A percentile compares a stretch with the other conserved stretches of the same genome.
Conservation (phyloP, 1,140 invertebrate genomes). For the Psix sp. region DNA sequence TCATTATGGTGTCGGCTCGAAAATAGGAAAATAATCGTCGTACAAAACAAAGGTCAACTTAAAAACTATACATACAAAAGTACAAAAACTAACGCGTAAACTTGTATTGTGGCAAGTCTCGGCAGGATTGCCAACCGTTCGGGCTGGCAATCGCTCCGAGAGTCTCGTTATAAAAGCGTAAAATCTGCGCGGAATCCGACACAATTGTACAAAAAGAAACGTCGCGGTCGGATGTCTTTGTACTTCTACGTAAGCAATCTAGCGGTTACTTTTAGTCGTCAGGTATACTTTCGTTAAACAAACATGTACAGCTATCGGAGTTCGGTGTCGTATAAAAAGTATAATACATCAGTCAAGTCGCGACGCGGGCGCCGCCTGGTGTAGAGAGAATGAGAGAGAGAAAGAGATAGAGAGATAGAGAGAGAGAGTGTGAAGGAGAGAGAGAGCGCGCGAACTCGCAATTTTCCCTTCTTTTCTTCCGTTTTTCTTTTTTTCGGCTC, state of each 20-base stretch:
- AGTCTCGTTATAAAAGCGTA: too few species aligned
- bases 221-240: too few species aligned
- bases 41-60: slow-evolving; percentile 12
- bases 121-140: too few species aligned
- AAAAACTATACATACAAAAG: slow-evolving; percentile 48
- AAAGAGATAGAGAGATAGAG: too few species aligned
- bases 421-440: too few species aligned
- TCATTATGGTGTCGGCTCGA: not conserved
- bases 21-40: not conserved
- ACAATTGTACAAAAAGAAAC: too few species aligned
- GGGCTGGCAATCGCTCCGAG: too few species aligned
- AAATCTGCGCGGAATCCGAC: too few species aligned
- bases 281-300: slow-evolving; percentile 67
- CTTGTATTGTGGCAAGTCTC: not conserved
- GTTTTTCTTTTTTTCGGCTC: slow-evolving; percentile 8
- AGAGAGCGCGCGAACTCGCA: too few species aligned
- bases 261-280: slow-evolving; percentile 63
- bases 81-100: slow-evolving; percentile 24
- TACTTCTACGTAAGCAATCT: slow-evolving; percentile 66
- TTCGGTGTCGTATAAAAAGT: slow-evolving; percentile 70
- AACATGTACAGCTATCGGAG: slow-evolving; percentile 67
- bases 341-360: slow-evolving; percentile 75
- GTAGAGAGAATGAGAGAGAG: not conserved
- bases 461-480: too few species aligned
- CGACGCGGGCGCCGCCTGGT: slow-evolving; percentile 7